Conservation (phyloP, 2,113 vertebrate species). For the Eptesicus fuscus region DNA sequence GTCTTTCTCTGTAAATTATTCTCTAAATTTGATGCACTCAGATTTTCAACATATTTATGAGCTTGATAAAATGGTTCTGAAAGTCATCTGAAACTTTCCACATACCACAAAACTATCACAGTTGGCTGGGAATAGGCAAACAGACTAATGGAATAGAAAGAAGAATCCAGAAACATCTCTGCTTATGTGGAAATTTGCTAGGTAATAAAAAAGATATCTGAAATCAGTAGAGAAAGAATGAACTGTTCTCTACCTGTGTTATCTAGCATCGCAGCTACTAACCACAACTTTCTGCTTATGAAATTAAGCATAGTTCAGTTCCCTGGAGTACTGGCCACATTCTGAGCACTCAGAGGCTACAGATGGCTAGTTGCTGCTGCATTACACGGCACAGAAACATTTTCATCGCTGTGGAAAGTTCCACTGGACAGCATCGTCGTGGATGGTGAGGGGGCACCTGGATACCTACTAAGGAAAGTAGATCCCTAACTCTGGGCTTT, state of each 20-base stretch:
- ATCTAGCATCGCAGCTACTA: background rate
- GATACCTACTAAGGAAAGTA: background rate
- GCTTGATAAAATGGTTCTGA: constrained; percentile 34
- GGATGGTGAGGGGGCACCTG: background rate
- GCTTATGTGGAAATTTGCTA: background rate
- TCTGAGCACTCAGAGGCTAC: background rate
- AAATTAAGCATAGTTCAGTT: background rate
- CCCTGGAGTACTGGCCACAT: background rate
- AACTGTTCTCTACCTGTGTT: background rate
- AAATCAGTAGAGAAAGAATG: background rate
- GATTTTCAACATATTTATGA: background rate
- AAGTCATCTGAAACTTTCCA: constrained; percentile 35
- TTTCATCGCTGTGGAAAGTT: background rate
- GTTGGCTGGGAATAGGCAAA: background rate
- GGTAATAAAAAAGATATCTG: background rate
- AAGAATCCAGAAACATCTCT: background rate
- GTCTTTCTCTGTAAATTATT: background rate
- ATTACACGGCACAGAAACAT: background rate
- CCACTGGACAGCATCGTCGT: background rate
- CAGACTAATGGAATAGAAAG: background rate
- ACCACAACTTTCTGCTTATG: background rate
- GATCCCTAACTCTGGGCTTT: background rate
- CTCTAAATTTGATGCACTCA: background rate
- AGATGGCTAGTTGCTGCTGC: background rate
- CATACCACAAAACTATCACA: background rate